Conservation (phyloP, 1,140 invertebrate species). For the Drosophila nigrodunni region DNA sequence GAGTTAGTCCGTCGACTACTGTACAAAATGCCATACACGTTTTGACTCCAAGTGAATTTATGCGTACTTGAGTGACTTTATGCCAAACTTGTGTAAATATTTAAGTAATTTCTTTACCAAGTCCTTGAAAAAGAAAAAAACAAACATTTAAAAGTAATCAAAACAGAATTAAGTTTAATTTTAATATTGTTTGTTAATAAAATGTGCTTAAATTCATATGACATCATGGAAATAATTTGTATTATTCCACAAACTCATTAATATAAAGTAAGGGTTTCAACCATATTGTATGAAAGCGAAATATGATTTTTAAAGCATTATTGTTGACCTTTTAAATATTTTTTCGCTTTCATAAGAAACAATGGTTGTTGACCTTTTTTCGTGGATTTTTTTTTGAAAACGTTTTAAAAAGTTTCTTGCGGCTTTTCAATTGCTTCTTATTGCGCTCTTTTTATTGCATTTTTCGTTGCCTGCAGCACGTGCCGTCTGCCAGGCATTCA, state of each 20-base stretch:
- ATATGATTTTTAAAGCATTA: too few relatives aligned
- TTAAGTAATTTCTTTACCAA: slow-evolving; percentile 33
- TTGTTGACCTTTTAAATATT: too few relatives aligned
- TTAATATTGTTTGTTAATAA: too few relatives aligned
- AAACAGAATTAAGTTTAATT: background rate
- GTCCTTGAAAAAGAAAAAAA: too few relatives aligned
- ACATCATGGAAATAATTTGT: background rate
- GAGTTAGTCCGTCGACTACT: slow-evolving; percentile 48
- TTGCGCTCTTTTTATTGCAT: background rate
- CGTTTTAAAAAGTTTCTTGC: slow-evolving; percentile 25
- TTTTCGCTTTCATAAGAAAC: too few relatives aligned
- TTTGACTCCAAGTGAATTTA: background rate
- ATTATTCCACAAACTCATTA: background rate
- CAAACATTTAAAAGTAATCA: too few relatives aligned
- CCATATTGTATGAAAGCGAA: too few relatives aligned
- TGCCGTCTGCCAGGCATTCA: slow-evolving; percentile 55
- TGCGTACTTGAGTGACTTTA: slow-evolving; percentile 19
- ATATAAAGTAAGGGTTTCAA: too few relatives aligned
- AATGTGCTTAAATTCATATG: background rate
- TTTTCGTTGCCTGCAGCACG: slow-evolving; percentile 40
- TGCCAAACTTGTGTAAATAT: slow-evolving; percentile 42
- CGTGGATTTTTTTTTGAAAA: slow-evolving; percentile 7
- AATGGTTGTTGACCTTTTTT: slow-evolving; percentile 18
- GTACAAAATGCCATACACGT: slow-evolving; percentile 34
- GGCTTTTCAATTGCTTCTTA: slow-evolving; percentile 7